Base-by-base conservation (phyloP, 2,888 invertebrate genomes). In the Strigamia maritima region DNA sequence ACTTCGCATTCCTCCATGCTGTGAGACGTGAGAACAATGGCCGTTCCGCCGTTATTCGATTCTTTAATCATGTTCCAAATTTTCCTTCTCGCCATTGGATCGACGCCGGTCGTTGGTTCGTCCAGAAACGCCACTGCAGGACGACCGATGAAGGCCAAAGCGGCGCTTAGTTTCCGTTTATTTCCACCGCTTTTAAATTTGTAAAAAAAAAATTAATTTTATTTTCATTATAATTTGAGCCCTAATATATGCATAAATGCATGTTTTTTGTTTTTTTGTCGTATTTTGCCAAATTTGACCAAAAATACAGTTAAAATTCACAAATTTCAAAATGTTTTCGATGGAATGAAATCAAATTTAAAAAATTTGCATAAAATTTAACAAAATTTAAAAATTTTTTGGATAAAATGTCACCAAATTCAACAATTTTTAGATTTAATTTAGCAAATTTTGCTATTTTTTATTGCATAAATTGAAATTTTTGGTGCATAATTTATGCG, bases 11-110 rank as follows among this genome's bases (percentile, higher is more conserved):
- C 79, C 54, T 79, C 79, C 79, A 79, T 79, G 24, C 77, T 77
- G 35, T 93, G 93, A 65, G 94, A 94, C 19, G 94, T 95, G 80
- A 95, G 88, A 80, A 95, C 89, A 79, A 95, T 90, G 80, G 93
- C 91, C 84, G 90, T 90, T 0, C 94, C 94, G 2, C 89, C 87
- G 79, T 91, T 90, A 75, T 92, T 88, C 60, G 92, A 89, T 79
- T 89, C 89, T 81, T 89, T 89, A 35, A 94, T 88, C 16, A 90
- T 90, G 80, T 87, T 85, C 91, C 92, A 92, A 54, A 92, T 86
- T 76, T 90, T 89, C 38, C 91, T 86, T 75, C 93, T 90, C 4
- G 94, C 92, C 1, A 91, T 92, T 0, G 93, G 92, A 84, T 94
- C 93, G 87, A 93, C 92, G 40, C 93, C 93, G 87, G 87, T 89